These are phyloP conservation scores for Andrena haemorrhoa DNA, from an alignment of 2,888 invertebrate genomes.

Conservation along the genomic window DNA sequence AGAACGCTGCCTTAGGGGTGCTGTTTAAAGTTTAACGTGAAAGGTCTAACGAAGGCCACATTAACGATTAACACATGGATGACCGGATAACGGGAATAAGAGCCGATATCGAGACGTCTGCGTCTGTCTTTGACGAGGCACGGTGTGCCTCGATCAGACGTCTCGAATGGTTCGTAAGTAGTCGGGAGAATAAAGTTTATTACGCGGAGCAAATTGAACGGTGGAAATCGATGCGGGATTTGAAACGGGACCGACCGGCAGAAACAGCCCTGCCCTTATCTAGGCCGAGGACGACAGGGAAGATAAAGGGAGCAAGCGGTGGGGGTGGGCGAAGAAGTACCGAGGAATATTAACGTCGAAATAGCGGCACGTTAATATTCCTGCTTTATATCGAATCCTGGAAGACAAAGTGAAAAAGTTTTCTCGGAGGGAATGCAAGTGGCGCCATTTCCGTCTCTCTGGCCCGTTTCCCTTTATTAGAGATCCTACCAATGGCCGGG, in stretches of 20 bases:
- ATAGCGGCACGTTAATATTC: constrained; percentile 63
- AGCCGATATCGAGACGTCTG: not conserved
- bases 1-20: no score
- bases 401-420: constrained; percentile 53
- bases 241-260: constrained; percentile 16
- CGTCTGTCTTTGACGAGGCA: constrained; percentile 14
- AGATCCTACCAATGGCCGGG: constrained; percentile 7
- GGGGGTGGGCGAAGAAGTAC: constrained; percentile 38
- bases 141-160: constrained; percentile 8
- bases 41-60: no score
- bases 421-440: constrained; percentile 39
- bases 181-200: constrained; percentile 44
- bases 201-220: constrained; percentile 28
- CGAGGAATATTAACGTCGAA: constrained; percentile 63
- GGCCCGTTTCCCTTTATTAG: constrained; percentile 36
- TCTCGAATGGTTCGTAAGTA: not conserved
- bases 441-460: constrained; percentile 49
- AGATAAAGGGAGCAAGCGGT: constrained; percentile 4
- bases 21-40: no score
- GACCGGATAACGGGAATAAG: not conserved
- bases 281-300: constrained; percentile 10
- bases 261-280: constrained; percentile 11
- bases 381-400: constrained; percentile 51
- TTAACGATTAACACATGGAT: not conserved
- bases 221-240: constrained; percentile 30